Base-by-base conservation (phyloP, 2,888 invertebrate genomes). In the Dryobotodes eremita region DNA sequence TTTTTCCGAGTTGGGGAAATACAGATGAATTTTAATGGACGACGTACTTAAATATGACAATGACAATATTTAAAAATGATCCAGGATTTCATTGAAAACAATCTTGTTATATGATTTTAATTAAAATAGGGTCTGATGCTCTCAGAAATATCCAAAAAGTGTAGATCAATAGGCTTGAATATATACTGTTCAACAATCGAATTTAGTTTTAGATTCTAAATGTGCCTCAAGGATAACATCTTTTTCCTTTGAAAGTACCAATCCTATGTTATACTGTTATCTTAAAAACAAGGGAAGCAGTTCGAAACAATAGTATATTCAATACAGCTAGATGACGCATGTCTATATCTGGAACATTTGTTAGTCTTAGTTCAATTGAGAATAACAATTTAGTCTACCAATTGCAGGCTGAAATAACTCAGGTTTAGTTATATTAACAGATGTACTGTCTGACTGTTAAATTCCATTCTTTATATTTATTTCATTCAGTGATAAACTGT, bases 341-440 rank as follows among this genome's bases (percentile, higher is more conserved):
- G 20, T 76, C 50, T 76, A 42, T 75, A 61, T 50, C 50, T 65
- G 72, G 73, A 68, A 17, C 68, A 73, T 76, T 85, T 86, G 71
- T 87, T 87, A 84, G 69, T 79, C 13, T 82, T 64, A 84, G 66
- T 77, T 71, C 31, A 71, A 84, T 71, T n/a, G 23, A 79, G 68
- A 80, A 85, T 82, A 87, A 86, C 87, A 75, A 73, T 84, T 59
- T 75, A 70, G 61, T 73, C 59, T 75, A 82, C 75, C 84, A 79
- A 77, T 85, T 65, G 75, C 53, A 31, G 71, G 50, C 61, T 87
- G 87, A 82, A 76, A 82, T 82, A 80, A 77, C 50, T 87, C 77
- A 80, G 73, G 48, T 65, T 85, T 77, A 57, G 20, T 73, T 65
- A 46, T 66, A 77, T 69, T 71, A 74, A 76, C 73, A 83, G 71